Evolutionary conservation across 2,888 invertebrate genomes (phyloP).

Genomic region (Stegana nigrithorax): DNA sequence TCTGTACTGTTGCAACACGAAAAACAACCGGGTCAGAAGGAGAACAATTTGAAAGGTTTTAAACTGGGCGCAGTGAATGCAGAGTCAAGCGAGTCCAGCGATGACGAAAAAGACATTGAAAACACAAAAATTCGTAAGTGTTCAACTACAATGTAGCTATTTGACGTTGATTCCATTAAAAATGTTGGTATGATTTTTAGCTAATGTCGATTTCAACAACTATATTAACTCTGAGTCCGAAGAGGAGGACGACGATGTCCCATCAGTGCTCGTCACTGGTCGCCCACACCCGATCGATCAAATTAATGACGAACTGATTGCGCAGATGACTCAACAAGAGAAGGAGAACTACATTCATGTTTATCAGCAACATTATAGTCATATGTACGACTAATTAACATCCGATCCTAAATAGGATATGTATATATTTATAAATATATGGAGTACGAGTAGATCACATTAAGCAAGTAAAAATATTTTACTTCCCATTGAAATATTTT

Average conservation of each 20-base stretch:
- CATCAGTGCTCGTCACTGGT: constrained; percentile 85
- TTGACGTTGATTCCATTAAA: neutral
- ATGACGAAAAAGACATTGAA: constrained; percentile 81
- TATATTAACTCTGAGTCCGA: constrained; percentile 72
- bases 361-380: constrained; percentile 93
- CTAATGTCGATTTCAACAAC: constrained; percentile 77
- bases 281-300: constrained; percentile 84
- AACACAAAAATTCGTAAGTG: constrained; percentile 74
- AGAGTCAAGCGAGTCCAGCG: constrained; percentile 83
- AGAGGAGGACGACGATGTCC: constrained; percentile 74
- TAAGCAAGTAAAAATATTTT: no score
- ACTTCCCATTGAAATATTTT: no score
- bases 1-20: constrained; percentile 90
- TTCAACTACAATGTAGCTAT: neutral
- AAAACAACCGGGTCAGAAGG: constrained; percentile 74
- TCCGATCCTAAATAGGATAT: no score
- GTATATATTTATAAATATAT: no score
- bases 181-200: constrained; percentile 65
- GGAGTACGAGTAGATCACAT: no score
- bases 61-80: constrained; percentile 56
- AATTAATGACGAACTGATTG: constrained; percentile 87
- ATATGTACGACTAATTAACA: constrained; percentile 79
- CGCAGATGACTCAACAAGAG: constrained; percentile 90
- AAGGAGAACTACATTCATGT: constrained; percentile 94
- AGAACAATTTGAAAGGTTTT: constrained; percentile 68